Percentiles rank a stretch among this genome's conserved stretches.
Conservation (phyloP, 2,888 invertebrate genomes). For the Phengaris alcon region DNA sequence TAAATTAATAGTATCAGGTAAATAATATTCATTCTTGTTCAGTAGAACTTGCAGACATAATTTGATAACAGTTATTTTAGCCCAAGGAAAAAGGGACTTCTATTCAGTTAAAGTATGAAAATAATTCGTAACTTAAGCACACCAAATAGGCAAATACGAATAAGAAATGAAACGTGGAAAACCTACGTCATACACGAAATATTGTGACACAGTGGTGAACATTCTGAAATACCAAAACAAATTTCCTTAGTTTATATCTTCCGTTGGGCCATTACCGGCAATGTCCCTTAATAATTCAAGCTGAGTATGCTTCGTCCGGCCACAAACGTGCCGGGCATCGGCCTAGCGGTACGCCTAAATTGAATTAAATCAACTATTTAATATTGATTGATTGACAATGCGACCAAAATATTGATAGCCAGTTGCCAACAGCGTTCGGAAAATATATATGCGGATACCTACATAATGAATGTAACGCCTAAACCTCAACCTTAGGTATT, state of each 20-base stretch:
- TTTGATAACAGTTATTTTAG: neutral
- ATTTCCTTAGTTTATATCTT: constrained; percentile 18
- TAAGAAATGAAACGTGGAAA: neutral
- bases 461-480: too few species aligned
- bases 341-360: constrained; percentile 29
- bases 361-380: constrained; percentile 19
- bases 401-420: neutral
- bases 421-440: neutral
- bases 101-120: neutral
- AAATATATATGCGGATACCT: neutral
- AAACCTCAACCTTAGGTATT: too few species aligned
- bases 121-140: neutral
- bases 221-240: constrained; percentile 6
- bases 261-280: neutral
- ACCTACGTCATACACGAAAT: neutral
- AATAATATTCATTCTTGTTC: neutral
- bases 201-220: neutral
- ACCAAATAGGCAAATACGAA: neutral
- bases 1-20: neutral
- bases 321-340: constrained; percentile 32
- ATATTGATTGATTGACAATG: constrained; percentile 19
- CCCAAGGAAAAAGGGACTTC: neutral
- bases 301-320: constrained; percentile 33
- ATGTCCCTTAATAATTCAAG: constrained; percentile 32
- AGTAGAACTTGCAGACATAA: too few species aligned